Base-by-base conservation (phyloP, 2,888 invertebrate genomes). In the Noctua fimbriata region DNA sequence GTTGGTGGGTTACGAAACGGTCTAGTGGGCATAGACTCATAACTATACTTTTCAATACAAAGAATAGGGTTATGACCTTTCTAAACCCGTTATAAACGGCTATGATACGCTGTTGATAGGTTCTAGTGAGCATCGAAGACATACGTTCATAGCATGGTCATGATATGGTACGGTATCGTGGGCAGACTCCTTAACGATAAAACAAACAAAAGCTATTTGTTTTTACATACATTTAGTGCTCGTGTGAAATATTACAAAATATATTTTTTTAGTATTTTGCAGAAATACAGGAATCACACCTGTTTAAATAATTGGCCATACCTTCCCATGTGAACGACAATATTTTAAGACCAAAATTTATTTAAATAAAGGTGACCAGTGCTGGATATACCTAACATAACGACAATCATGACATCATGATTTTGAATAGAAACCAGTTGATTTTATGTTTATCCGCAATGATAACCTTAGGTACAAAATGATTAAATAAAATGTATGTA, bases 341-440 rank as follows among this genome's bases (percentile, higher is more conserved):
- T 41, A 36, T 36, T 4, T 36, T 4, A 18, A 47, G 24, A 7
- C 36, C 1, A n/a, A 14, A 52, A 21, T 21, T n/a, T 69, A 28
- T 28, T 28, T 32, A 9, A n/a, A 52, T n/a, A n/a, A 21, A 75
- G 7, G 24, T 76, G 6, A 0, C 1, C 6, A 24, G 41, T n/a
- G 24, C 44, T 18, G 0, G 18, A 18, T 58, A n/a, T 49, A 18
- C 18, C 6, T 49, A 52, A 21, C 52, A 52, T 6, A 32, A n/a
- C 44, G 0, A 28, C 44, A 49, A 52, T 24, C 18, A 41, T 60
- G 81, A 81, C 60, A 73, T 81, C 81, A 73, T 32, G 9, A 69
- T 71, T 49, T 10, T 1, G 32, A 60, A 55, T 6, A 41, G n/a
- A 60, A 28, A 41, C 49, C 28, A 24, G 21, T 65, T 9, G 16